Conservation (phyloP, 1,140 invertebrate genomes). For the Drosophila punjabiensis region DNA sequence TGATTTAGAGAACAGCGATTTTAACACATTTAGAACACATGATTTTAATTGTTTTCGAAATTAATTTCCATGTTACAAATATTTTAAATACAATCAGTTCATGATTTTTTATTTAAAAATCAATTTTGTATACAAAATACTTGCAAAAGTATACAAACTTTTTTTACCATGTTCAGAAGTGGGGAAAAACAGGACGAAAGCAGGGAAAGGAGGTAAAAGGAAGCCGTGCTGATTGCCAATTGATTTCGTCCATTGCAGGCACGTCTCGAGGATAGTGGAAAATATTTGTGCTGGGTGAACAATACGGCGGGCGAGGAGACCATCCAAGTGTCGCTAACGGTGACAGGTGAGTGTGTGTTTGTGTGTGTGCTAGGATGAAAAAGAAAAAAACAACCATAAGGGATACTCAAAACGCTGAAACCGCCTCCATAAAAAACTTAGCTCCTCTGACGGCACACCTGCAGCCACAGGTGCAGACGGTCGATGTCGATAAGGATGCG, state of each 20-base stretch:
- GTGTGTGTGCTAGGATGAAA: not conserved
- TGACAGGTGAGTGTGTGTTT: slow-evolving; percentile 86
- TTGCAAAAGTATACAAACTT: not conserved
- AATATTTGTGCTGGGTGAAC: slow-evolving; percentile 94
- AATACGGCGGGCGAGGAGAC: slow-evolving; percentile 94
- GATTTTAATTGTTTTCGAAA: no score
- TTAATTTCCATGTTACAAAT: no score
- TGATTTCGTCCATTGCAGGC: slow-evolving; percentile 85
- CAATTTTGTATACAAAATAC: not conserved
- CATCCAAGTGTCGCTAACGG: slow-evolving; percentile 91
- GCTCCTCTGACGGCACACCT: slow-evolving; percentile 91
- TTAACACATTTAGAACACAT: no score
- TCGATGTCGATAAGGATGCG: slow-evolving; percentile 93
- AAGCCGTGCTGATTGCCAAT: slow-evolving; percentile 72
- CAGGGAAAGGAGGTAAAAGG: slow-evolving; percentile 14
- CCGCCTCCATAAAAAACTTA: slow-evolving; percentile 63
- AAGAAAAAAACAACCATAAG: not conserved
- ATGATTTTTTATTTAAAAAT: not conserved
- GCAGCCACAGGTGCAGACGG: slow-evolving; percentile 90
- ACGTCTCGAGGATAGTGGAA: slow-evolving; percentile 91
- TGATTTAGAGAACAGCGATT: no score
- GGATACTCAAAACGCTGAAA: slow-evolving; percentile 24
- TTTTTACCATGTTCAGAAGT: slow-evolving; percentile 2
- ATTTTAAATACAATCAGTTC: no score
- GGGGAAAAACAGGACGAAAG: no score